phyloP scores from a whole-genome alignment of 2,888 invertebrate genomes.

The Ochropleura leucogaster region DNA sequence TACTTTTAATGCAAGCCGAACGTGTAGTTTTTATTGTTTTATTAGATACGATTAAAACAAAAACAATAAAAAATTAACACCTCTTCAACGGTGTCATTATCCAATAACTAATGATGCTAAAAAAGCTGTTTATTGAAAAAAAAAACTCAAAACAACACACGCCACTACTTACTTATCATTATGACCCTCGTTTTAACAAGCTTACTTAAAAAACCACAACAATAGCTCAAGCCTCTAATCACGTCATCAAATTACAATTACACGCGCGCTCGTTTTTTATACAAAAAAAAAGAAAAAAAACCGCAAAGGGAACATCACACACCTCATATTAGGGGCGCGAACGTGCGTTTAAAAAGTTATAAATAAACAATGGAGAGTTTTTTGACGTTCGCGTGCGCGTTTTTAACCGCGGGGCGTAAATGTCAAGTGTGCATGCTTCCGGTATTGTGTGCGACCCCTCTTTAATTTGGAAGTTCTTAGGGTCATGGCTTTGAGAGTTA shows the following conservation, averaged over 20 bases:
- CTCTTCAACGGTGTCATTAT: neutral
- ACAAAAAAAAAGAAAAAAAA: slow-evolving; percentile 66
- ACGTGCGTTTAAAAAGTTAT: slow-evolving; percentile 82
- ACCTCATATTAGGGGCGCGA: slow-evolving; percentile 56
- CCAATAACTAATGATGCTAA: neutral
- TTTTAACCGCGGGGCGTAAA: slow-evolving; percentile 78
- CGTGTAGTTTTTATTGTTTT: no score
- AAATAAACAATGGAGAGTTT: slow-evolving; percentile 83
- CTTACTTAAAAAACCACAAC: slow-evolving; percentile 26
- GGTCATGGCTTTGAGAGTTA: slow-evolving; percentile 52
- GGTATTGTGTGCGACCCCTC: slow-evolving; percentile 80
- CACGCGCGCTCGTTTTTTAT: slow-evolving; percentile 59
- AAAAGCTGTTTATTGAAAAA: neutral
- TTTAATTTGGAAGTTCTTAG: slow-evolving; percentile 67
- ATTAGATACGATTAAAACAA: neutral
- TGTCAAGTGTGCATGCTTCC: slow-evolving; percentile 83
- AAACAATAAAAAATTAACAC: neutral
- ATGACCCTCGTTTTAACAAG: slow-evolving; percentile 13
- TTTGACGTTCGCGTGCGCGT: slow-evolving; percentile 84
- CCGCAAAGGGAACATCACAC: slow-evolving; percentile 37
- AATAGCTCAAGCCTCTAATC: slow-evolving; percentile 60
- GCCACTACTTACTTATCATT: slow-evolving; percentile 6
- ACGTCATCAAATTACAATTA: slow-evolving; percentile 68
- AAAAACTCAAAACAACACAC: slow-evolving; percentile 14
- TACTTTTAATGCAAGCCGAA: no score